Evolutionary conservation across 2,113 vertebrate species (phyloP), one percentile per base, ranked within the genome.

Genomic region (Zosterops lateralis): DNA sequence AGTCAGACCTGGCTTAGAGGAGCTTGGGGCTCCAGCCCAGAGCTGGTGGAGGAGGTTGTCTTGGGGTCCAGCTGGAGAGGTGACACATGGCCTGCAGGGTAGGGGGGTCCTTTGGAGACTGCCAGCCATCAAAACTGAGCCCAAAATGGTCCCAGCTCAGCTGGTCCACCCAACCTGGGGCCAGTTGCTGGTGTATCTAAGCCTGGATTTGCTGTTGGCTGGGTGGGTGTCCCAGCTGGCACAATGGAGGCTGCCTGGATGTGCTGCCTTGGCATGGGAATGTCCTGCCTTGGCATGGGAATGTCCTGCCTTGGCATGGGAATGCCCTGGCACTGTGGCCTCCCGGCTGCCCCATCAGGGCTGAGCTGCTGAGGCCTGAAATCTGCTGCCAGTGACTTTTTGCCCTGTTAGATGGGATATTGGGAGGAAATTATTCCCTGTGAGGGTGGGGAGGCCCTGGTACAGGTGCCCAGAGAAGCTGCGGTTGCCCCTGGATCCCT

Each of bases 371-470:
- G 51, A 13, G 50, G 67, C 50, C 72, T 72, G 40, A 50, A 40
- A 82, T 62, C 45, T 53, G 45, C 65, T 32, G 9, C 5, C 28
- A 77, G 58, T 5, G 32, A 20, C 12, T 6, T 29, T 54, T 54
- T 12, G 18, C 36, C 29, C 17, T 47, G 1, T 40, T 29, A 17
- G 12, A 10, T 61, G 20, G 45, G n/a, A 82, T 34, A 18, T 10
- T 4, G 2, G 61, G 24, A 14, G 14, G 13, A 3, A 74, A 53
- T 40, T 4, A 0, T 3, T 38, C 28, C 5, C 68, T 81, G 19
- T 0, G 45, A 51, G 45, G 38, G 18, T 1, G 32, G 0, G 0
- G 0, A 73, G 32, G 38, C 53, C 60, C 68, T 60, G 77, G 53
- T 53, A 29, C 45, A 58, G 51, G 0, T 73, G 53, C 18, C 10